Evolutionary conservation across 2,797 vertebrate genomes (phyloP).

Genomic region (Xenentodon cancila): DNA sequence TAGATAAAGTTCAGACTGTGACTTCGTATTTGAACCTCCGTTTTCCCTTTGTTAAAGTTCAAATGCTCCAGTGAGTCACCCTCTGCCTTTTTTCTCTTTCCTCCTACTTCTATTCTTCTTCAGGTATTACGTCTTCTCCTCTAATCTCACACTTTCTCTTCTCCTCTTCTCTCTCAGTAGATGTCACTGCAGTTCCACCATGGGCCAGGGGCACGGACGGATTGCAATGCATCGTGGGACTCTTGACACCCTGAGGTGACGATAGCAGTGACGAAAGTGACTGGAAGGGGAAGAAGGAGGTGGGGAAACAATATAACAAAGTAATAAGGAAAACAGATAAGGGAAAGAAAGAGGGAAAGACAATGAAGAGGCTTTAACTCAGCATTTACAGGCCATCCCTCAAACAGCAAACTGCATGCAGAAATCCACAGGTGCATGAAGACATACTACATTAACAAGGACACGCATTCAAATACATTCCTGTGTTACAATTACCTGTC

Average conservation of each 20-base stretch:
- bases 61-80: conserved; percentile 20
- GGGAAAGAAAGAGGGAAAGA: conserved; percentile 17
- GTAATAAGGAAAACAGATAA: conserved; percentile 41
- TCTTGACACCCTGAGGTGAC: conserved; percentile 67
- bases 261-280: conserved; percentile 68
- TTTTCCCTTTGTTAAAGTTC: conserved; percentile 13
- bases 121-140: not conserved
- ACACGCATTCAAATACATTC: conserved; percentile 18
- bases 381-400: conserved; percentile 31
- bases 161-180: conserved; percentile 70
- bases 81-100: not conserved
- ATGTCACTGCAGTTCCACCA: conserved; percentile 84
- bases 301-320: conserved; percentile 47
- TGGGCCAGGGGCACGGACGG: conserved; percentile 40
- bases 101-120: not conserved
- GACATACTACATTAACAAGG: conserved; percentile 7
- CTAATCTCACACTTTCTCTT: conserved; percentile 13
- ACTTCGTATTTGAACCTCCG: too few relatives aligned
- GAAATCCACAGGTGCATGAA: conserved; percentile 1
- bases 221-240: conserved; percentile 74
- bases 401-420: not conserved
- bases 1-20: conserved; percentile 43
- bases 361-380: conserved; percentile 22
- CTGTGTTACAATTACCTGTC: conserved; percentile 63
- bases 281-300: conserved; percentile 37